Percentiles rank a stretch among this genome's conserved stretches.
Conservation (phyloP, 2,888 invertebrate species). For the Iselma pallidipennis region DNA sequence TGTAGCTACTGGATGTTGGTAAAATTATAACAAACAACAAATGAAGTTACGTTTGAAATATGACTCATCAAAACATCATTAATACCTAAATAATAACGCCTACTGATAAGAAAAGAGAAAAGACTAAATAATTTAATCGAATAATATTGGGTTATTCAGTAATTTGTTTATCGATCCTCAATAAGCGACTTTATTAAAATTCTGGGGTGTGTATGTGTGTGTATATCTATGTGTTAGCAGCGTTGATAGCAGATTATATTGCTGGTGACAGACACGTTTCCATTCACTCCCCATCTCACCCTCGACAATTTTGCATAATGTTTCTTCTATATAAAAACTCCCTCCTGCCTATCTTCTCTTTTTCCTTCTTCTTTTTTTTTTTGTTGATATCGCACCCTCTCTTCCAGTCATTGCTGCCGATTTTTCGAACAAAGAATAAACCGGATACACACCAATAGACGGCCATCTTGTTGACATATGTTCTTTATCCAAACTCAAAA, state of each 20-base stretch:
- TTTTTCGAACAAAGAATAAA: slow-evolving; percentile 35
- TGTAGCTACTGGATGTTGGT: too few relatives aligned
- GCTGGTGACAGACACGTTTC: slow-evolving; percentile 48
- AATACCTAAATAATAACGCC: too few relatives aligned
- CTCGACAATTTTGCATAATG: neutral
- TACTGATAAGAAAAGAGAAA: neutral
- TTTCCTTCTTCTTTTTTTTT: neutral
- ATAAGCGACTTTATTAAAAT: slow-evolving; percentile 45
- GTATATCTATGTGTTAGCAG: too few relatives aligned
- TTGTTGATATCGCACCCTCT: slow-evolving; percentile 35
- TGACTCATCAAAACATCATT: too few relatives aligned
- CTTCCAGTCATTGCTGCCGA: slow-evolving; percentile 26
- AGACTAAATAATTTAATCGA: neutral
- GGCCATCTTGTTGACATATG: slow-evolving; percentile 40
- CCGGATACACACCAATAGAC: slow-evolving; percentile 21
- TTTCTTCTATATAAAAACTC: neutral
- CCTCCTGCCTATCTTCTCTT: neutral
- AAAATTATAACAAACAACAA: neutral
- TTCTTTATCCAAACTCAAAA: slow-evolving; percentile 24
- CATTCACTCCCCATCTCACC: slow-evolving; percentile 36
- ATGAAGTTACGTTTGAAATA: neutral
- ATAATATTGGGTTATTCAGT: slow-evolving; percentile 23
- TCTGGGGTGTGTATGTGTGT: slow-evolving; percentile 44
- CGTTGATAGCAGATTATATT: slow-evolving; percentile 49
- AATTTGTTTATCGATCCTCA: slow-evolving; percentile 38